Evolutionary conservation across 2,797 vertebrate genomes (phyloP), one percentile per base, ranked within the genome.

Genomic region (Rhynchonycteris naso): DNA sequence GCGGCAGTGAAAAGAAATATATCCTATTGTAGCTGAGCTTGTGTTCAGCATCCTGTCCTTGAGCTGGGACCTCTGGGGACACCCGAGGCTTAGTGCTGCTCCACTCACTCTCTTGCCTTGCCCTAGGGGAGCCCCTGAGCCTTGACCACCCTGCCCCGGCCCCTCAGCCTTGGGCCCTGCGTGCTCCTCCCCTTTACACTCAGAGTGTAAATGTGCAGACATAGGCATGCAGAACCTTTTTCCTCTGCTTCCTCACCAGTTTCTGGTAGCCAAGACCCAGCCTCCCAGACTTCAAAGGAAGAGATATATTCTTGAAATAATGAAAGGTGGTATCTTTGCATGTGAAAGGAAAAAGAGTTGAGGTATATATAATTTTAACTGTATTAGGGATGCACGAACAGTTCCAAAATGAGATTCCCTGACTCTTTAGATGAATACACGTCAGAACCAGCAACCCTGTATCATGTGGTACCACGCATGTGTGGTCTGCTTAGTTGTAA

Each of bases 11-110:
- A 93, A 82, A 5, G 0, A 96, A 91, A 94, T 92, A 83, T 95
- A 91, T 96, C 97, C 98, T 98, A 97, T 97, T 98, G 98, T 98
- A 98, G 96, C 97, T 97, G 97, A 1, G 97, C 97, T 54, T 35
- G 59, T 79, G 96, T 79, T 85, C 94, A 69, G 97, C 97, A 0
- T 94, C 97, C 96, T 95, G 95, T 93, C 97, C 96, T 97, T 91
- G 96, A 90, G 95, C 95, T 18, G 7, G 96, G 95, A 92, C 97
- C 97, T 96, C 91, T 72, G 90, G 97, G 97, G 97, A 96, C 52
- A 76, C 97, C 97, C 79, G 89, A 96, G 97, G 97, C 97, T 90
- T 88, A 93, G 96, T 94, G 71, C 97, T 97, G 96, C 98, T 83
- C 88, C 86, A 35, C 87, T 68, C 88, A 93, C 72, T 90, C 75